Percentiles rank a stretch among this genome's conserved stretches.
These are phyloP conservation scores for Rallus limicola DNA, from an alignment of 2,113 vertebrate genomes.

Conservation along the genomic window DNA sequence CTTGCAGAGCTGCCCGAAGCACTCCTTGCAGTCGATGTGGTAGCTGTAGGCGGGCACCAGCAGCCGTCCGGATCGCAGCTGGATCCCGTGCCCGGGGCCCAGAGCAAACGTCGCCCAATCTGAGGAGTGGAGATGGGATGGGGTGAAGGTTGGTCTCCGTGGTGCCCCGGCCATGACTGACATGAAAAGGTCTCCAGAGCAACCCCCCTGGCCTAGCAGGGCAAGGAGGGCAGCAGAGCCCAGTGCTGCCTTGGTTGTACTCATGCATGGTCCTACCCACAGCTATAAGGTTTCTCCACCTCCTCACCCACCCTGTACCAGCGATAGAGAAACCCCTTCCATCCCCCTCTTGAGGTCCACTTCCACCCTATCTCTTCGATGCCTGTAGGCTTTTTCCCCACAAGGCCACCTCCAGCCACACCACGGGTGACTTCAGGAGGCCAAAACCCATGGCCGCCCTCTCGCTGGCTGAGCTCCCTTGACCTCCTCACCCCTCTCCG, in stretches of 20 bases:
- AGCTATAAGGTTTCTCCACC: not conserved
- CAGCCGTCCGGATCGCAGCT: slow-evolving; percentile 88
- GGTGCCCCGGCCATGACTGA: fast-evolving
- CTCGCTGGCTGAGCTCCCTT: not conserved
- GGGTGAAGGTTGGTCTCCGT: not conserved
- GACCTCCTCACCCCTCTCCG: fast-evolving
- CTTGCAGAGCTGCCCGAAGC: slow-evolving; percentile 88
- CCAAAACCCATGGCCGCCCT: not conserved
- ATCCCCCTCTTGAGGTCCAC: no score
- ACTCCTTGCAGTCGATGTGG: slow-evolving; percentile 87
- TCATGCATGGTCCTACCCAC: fast-evolving
- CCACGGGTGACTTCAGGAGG: not conserved
- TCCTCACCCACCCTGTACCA: not conserved
- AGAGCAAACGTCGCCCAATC: slow-evolving; percentile 95
- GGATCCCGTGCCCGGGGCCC: slow-evolving; percentile 91
- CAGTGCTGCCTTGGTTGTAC: not conserved
- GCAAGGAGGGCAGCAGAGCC: not conserved
- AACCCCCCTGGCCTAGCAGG: not conserved
- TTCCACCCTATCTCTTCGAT: not conserved
- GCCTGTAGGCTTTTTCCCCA: not conserved
- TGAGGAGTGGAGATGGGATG: slow-evolving; percentile 12
- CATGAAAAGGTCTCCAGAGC: fast-evolving
- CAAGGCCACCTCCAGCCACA: fast-evolving
- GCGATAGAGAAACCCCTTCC: fast-evolving
- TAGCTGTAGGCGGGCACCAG: slow-evolving; percentile 93